phyloP scores from a whole-genome alignment of 2,797 vertebrate genomes.

The Tauraco hartlaubi region DNA sequence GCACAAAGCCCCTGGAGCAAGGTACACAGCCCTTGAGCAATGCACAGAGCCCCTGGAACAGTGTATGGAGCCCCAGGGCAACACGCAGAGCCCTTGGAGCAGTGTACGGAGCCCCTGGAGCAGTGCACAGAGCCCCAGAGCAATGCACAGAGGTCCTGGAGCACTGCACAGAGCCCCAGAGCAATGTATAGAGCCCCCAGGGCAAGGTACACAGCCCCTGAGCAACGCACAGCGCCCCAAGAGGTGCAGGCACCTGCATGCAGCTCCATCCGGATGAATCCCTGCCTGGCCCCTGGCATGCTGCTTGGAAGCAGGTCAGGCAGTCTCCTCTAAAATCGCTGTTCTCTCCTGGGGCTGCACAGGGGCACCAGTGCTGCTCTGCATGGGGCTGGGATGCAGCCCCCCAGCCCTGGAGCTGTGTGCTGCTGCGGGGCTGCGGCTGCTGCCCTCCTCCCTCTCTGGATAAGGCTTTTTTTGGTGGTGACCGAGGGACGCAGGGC shows the following conservation, averaged over 20 bases:
- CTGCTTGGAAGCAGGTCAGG: constrained; percentile 2
- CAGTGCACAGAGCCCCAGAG: neutral
- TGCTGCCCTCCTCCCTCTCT: neutral
- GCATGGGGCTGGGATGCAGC: neutral
- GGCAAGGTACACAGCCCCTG: neutral
- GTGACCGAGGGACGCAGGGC: accelerated
- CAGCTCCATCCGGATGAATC: neutral
- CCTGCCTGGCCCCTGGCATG: neutral
- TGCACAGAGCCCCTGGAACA: neutral
- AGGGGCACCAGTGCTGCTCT: neutral
- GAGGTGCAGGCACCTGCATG: neutral
- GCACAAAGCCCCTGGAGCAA: neutral
- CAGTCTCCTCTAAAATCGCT: neutral
- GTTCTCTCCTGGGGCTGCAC: neutral
- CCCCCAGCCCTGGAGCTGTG: neutral
- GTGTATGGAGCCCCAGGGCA: neutral
- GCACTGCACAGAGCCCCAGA: neutral
- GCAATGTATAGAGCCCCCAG: neutral
- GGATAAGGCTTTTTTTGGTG: constrained; percentile 41
- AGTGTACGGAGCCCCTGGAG: neutral
- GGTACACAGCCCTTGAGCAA: neutral
- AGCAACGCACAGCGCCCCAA: neutral
- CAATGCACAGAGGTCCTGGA: neutral
- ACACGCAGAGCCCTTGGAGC: neutral
- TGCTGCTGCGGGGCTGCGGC: accelerated